Percentiles rank a stretch among this genome's conserved stretches.
phyloP scores from a whole-genome alignment of 2,113 vertebrate genomes.

The Climacteris rufus region DNA sequence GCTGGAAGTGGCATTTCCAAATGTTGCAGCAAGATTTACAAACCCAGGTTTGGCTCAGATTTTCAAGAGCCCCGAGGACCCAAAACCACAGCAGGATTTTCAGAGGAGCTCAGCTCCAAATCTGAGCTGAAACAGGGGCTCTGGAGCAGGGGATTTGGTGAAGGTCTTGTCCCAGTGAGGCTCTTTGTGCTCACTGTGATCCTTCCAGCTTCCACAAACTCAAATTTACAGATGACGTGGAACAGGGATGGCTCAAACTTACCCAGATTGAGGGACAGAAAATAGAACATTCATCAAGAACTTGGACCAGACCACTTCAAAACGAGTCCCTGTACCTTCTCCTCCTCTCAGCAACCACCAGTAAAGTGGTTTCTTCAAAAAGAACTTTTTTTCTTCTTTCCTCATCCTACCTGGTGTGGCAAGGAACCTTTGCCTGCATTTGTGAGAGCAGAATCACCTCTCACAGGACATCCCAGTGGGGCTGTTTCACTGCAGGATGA shows the following conservation, averaged over 20 bases:
- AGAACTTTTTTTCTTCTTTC: not conserved
- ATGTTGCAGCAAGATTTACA: not conserved
- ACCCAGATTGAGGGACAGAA: not conserved
- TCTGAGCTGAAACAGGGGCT: not conserved
- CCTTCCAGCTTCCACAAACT: not conserved
- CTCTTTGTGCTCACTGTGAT: not conserved
- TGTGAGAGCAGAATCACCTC: not conserved
- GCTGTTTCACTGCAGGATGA: not conserved
- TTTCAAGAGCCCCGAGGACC: not conserved
- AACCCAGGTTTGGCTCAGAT: not conserved
- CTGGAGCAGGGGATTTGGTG: not conserved
- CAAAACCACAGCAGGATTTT: not conserved
- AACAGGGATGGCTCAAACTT: not conserved
- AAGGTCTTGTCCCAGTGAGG: not conserved
- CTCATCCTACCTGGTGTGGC: not conserved
- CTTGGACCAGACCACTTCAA: not conserved
- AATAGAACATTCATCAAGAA: not conserved
- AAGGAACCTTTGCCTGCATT: not conserved
- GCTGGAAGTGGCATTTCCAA: not conserved
- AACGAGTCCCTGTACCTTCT: not conserved
- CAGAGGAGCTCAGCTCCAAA: not conserved
- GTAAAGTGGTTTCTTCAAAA: not conserved
- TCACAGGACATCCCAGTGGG: not conserved
- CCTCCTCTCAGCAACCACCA: not conserved
- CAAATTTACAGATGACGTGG: not conserved